Percentiles rank a stretch among this genome's conserved stretches.
Evolutionary conservation across 2,113 vertebrate genomes (phyloP).

Genomic region (Australoheros scitulus): DNA sequence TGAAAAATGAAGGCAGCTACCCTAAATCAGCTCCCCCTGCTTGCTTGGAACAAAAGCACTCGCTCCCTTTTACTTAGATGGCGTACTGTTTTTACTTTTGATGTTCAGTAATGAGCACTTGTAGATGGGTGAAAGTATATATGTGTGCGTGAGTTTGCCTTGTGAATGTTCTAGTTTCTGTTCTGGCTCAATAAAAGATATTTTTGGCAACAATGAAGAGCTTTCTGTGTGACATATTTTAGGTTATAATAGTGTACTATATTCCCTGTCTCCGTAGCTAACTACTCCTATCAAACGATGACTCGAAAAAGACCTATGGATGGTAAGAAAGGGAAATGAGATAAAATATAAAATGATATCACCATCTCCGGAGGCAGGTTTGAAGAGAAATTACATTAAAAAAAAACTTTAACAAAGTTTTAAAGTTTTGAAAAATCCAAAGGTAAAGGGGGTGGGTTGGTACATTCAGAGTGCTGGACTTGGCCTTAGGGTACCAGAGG

Average conservation of each 20-base stretch:
- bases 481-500: slow-evolving; percentile 68
- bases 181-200: slow-evolving; percentile 82
- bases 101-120: slow-evolving; percentile 81
- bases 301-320: slow-evolving; percentile 56
- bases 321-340: slow-evolving; percentile 62
- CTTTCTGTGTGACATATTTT: slow-evolving; percentile 73
- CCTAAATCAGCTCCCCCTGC: slow-evolving; percentile 71
- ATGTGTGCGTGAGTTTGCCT: slow-evolving; percentile 40
- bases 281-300: slow-evolving; percentile 72
- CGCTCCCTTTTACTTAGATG: slow-evolving; percentile 66
- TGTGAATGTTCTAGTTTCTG: slow-evolving; percentile 74
- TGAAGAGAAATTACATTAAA: slow-evolving; percentile 66
- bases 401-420: slow-evolving; percentile 59
- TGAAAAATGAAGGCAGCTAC: slow-evolving; percentile 79
- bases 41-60: slow-evolving; percentile 65
- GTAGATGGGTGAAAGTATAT: slow-evolving; percentile 58
- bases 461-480: slow-evolving; percentile 79
- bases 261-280: slow-evolving; percentile 67
- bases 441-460: slow-evolving; percentile 65
- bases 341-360: slow-evolving; percentile 71
- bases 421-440: slow-evolving; percentile 69
- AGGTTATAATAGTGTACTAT: slow-evolving; percentile 69
- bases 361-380: slow-evolving; percentile 61
- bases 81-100: slow-evolving; percentile 68
- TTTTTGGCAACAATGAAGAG: slow-evolving; percentile 85